Evolutionary conservation across 2,113 vertebrate species (phyloP).

Genomic region (Ceuthmochares aereus): DNA sequence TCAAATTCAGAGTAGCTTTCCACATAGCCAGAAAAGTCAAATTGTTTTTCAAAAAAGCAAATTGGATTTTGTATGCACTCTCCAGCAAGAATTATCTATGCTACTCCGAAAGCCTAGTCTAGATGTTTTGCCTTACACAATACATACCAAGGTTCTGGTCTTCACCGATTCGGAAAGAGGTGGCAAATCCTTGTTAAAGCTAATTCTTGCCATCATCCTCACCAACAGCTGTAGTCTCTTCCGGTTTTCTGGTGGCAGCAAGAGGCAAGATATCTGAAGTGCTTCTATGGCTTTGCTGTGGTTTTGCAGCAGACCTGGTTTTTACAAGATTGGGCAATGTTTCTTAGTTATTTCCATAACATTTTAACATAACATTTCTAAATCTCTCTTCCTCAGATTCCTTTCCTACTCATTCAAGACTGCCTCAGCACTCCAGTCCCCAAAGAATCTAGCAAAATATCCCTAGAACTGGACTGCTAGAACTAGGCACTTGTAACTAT

Average conservation of each 20-base stretch:
- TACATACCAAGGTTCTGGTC: constrained; percentile 81
- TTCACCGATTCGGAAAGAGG: constrained; percentile 81
- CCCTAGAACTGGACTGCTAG: neutral
- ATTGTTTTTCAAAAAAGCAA: neutral
- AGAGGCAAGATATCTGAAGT: constrained; percentile 85
- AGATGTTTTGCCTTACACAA: neutral
- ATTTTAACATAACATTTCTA: neutral
- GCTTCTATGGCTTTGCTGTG: constrained; percentile 80
- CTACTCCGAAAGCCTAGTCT: neutral
- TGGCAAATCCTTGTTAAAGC: constrained; percentile 81
- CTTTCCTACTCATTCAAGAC: neutral
- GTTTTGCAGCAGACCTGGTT: constrained; percentile 77
- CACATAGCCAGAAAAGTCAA: neutral
- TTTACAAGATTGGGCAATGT: neutral
- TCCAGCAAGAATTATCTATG: neutral
- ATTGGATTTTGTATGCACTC: neutral
- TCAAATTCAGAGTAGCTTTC: neutral
- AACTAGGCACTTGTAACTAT: neutral
- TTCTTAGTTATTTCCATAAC: neutral
- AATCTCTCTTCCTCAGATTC: neutral
- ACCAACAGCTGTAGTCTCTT: constrained; percentile 85
- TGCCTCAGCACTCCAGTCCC: neutral
- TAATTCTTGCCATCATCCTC: constrained; percentile 84
- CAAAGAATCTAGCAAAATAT: neutral
- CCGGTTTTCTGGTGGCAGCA: constrained; percentile 86